These are phyloP conservation scores for Crambe crambe DNA, from an alignment of 37 sponge, comb jelly and placozoan genomes.

Conservation along the genomic window DNA sequence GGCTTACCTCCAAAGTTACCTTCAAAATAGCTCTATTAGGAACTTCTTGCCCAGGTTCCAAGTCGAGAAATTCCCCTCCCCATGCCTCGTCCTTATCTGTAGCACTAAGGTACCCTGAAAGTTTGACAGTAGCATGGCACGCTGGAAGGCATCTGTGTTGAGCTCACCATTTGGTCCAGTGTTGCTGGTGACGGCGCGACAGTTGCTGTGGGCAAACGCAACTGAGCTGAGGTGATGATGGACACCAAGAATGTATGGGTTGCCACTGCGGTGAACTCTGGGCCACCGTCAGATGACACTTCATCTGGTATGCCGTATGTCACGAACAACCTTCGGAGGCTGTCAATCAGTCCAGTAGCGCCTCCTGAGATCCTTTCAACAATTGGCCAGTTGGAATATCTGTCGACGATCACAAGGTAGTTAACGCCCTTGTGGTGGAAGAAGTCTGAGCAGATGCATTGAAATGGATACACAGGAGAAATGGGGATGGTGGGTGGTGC, in stretches of 20 bases:
- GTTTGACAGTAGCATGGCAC: conserved; percentile 35
- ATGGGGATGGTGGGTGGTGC: conserved; percentile 31
- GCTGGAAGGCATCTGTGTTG: conserved; percentile 23
- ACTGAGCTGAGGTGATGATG: conserved; percentile 42
- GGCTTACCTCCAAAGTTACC: no score
- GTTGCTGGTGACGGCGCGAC: conserved; percentile 31
- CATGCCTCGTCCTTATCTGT: conserved; percentile 27
- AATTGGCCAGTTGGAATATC: conserved; percentile 52
- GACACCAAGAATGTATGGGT: conserved; percentile 27
- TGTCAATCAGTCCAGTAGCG: conserved; percentile 26
- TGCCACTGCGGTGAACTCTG: conserved; percentile 21
- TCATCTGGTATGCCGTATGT: conserved; percentile 52
- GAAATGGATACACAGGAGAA: conserved; percentile 29
- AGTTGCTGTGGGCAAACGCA: conserved; percentile 43
- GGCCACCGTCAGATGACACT: conserved; percentile 45
- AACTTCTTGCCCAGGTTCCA: conserved; percentile 22
- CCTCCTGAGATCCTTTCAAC: conserved; percentile 33
- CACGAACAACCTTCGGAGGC: conserved; percentile 23
- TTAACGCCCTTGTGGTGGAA: conserved; percentile 19
- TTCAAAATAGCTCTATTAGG: no score
- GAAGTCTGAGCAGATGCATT: conserved; percentile 43
- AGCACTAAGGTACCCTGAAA: conserved; percentile 34
- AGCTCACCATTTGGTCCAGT: conserved; percentile 18
- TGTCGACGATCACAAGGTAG: conserved; percentile 42
- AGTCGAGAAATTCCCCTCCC: no score